phyloP scores from a whole-genome alignment of 1,140 invertebrate genomes.

The Yoshiicerus persimilis region DNA sequence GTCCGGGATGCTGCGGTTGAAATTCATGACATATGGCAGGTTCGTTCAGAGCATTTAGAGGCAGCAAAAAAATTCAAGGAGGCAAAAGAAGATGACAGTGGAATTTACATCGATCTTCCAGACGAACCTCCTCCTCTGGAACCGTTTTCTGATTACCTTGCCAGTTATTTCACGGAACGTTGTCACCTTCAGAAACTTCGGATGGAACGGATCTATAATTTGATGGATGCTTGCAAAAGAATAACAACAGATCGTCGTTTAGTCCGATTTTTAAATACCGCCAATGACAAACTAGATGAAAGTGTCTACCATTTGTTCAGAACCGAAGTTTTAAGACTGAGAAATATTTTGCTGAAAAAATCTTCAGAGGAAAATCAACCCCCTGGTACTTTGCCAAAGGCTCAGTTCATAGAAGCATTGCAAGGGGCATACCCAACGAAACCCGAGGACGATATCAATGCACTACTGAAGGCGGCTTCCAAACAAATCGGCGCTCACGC shows the following conservation, averaged over 20 bases:
- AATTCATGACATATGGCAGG: constrained; percentile 25
- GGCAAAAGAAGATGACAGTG: neutral
- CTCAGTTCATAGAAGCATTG: neutral
- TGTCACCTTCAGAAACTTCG: neutral
- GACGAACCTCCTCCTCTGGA: neutral
- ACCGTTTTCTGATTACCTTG: constrained; percentile 25
- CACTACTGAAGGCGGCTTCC: neutral
- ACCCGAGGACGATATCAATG: constrained; percentile 9
- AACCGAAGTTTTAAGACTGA: neutral
- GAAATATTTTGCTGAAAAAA: constrained; percentile 22
- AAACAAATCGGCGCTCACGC: constrained; percentile 19
- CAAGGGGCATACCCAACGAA: neutral
- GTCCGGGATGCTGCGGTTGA: neutral
- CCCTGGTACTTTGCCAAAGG: neutral
- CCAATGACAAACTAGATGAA: constrained; percentile 28
- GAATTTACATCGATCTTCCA: neutral
- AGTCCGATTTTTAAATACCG: neutral
- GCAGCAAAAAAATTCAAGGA: neutral
- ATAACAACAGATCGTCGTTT: neutral
- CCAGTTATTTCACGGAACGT: constrained; percentile 25
- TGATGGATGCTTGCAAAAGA: constrained; percentile 25
- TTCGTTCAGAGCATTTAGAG: neutral
- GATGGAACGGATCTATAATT: constrained; percentile 35
- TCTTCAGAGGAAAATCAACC: neutral
- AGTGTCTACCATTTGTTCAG: constrained; percentile 21